Evolutionary conservation across 2,888 invertebrate genomes (phyloP), one percentile per base, ranked within the genome.

Genomic region (Aethes cnicana): DNA sequence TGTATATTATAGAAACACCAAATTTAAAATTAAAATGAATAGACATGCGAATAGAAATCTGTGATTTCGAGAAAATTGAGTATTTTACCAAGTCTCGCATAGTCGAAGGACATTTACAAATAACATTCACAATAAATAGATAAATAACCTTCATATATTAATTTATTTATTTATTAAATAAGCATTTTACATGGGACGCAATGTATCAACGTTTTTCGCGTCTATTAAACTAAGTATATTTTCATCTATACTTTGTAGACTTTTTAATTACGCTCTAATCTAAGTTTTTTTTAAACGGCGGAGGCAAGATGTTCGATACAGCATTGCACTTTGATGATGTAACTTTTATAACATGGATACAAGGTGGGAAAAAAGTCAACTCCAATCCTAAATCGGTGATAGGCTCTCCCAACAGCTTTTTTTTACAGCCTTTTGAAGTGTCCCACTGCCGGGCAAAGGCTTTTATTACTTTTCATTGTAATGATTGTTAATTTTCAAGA

Each of bases 231-330:
- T 14, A 37, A 28, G 6, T 4, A 11, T 47, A 6, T 9, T 20
- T 37, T 12, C 28, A 6, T 23, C 5, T 32, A 18, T 28, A 23
- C n/a, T 52, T 44, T 44, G 23, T 52, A 9, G 44, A 44, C 37
- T 25, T 44, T 32, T 36, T 21, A 36, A 30, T 35, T 26, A 18
- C 5, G 8, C 36, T 21, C 18, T n/a, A 33, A 20, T 25, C 12
- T 8, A 4, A 23, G 39, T 42, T 43, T 32, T 12, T 30, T 41
- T n/a, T n/a, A n/a, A 42, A 49, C 44, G 39, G 52, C 49, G 50
- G 41, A 37, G 56, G 59, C 53, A 55, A 60, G 58, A 53, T 46
- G 47, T n/a, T n/a, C n/a, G n/a, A n/a, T n/a, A n/a, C n/a, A n/a
- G n/a, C n/a, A n/a, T n/a, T n/a, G n/a, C n/a, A n/a, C n/a, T n/a